Base-by-base conservation (phyloP, 2,113 vertebrate species). In the Perca schrenkii region DNA sequence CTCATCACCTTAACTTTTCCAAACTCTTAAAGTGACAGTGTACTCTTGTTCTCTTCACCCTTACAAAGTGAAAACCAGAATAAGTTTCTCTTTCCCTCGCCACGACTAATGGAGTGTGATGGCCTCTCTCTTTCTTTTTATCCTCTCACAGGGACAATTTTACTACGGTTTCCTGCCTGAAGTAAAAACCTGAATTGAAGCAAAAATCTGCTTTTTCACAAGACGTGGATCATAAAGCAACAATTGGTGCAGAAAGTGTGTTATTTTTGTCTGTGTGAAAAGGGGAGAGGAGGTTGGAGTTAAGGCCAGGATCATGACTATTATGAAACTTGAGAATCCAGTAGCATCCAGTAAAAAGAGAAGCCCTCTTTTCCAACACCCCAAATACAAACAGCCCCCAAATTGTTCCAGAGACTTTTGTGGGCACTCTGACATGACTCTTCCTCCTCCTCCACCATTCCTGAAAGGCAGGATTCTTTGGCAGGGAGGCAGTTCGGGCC, bases 381-480 rank as follows among this genome's bases (percentile, higher is more conserved):
- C 49, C 75, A 60, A 74, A 91, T 54, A 63, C 52, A 78, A 89
- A 88, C 81, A 86, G 34, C 54, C 40, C 52, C n/a, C 62, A 90
- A 87, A 88, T 77, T 85, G 68, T 88, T 89, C 75, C 71, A 70
- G 56, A 80, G 71, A 52, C 54, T 58, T 85, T 66, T 79, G 74
- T 50, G 79, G 90, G 80, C 77, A 75, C 80, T 62, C 60, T 52
- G 57, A 85, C 82, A 80, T 74, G 36, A 60, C 17, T 79, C 81
- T n/a, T 63, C 62, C 65, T 66, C 66, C 57, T 74, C 52, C 77
- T 79, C 58, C 52, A 4, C 28, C 21, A n/a, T 82, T 85, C 63
- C 83, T 88, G 74, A 90, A 92, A 89, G 67, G 64, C 75, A 72
- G 1, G 74, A 80, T 78, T 90, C 53, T 86, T 87, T 92, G 84